Base-by-base conservation (phyloP, 2,888 invertebrate genomes). In the Xylocampa areola region DNA sequence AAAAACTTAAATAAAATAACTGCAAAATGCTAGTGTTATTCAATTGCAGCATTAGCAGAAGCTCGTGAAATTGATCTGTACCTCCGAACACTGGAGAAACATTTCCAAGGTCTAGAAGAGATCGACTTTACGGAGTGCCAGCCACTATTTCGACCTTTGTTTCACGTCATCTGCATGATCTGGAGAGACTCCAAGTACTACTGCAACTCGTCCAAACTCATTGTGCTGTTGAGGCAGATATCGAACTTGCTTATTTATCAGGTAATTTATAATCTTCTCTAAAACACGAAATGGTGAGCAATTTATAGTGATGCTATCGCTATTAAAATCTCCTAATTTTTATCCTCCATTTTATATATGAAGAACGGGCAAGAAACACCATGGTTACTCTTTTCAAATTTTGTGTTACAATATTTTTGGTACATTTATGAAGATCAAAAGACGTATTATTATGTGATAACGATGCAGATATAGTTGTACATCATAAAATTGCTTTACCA, bases 131-230 rank as follows among this genome's bases (percentile, higher is more conserved):
- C 97, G n/a, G 98, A 98, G 85, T 95, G 96, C 47, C 95, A 96
- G 67, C 95, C 96, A 0, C 85, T 97, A 41, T 95, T 99, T 76
- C 95, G 96, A 30, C 97, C 98, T 0, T 85, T 98, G 66, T 96
- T 99, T 92, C 97, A 98, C 79, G 96, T 97, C 0, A 96, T 99
- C 32, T 98, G 98, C 77, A 94, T 98, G 76, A 95, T 98, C 36
- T 99, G 99, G 98, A 96, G 97, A 23, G 96, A 97, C 82, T 98
- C 98, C 0, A 96, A 96, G 70, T 98, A 98, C 82, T 99, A 98
- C 87, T 97, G 98, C 85, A 97, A 96, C 81, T 97, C 98, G 0
- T 96, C 97, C 0, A 97, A 98, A 84, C 95, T 99, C 41, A 98
- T 98, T 79, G 97, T 98, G 30, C 91, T 99, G 51, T 92, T 99